Evolutionary conservation across 2,113 vertebrate species (phyloP).

Genomic region (Calypte anna): DNA sequence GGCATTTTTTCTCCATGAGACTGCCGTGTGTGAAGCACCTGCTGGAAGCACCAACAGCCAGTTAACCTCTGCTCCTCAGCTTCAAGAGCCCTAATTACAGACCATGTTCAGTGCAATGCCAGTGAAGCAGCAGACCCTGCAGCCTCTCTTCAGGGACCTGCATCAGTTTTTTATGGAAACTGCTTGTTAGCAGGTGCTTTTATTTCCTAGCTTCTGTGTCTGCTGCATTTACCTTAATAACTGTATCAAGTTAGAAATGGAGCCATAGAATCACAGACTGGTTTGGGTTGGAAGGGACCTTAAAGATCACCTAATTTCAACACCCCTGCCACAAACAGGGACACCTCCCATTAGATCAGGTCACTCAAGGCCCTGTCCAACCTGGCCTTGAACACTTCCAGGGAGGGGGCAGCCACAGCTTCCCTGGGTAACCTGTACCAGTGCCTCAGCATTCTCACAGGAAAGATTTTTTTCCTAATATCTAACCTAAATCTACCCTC

Average conservation of each 20-base stretch:
- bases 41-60: background rate
- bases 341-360: no score
- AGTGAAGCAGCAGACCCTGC: background rate
- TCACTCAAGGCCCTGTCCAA: no score
- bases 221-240: background rate
- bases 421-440: no score
- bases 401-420: no score
- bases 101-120: background rate
- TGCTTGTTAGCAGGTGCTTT: background rate
- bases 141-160: background rate
- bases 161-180: background rate
- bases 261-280: no score
- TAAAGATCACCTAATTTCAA: no score
- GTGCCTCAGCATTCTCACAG: no score
- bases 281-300: no score
- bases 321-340: no score
- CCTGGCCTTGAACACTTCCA: no score
- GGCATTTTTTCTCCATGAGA: background rate
- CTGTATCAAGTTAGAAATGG: background rate
- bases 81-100: background rate
- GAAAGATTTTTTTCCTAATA: no score
- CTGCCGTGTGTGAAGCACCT: background rate
- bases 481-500: no score
- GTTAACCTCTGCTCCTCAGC: background rate
- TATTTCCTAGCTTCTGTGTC: background rate